Evolutionary conservation across 1,140 invertebrate genomes (phyloP), one percentile per base, ranked within the genome.

Genomic region (Cyclina sinensis): DNA sequence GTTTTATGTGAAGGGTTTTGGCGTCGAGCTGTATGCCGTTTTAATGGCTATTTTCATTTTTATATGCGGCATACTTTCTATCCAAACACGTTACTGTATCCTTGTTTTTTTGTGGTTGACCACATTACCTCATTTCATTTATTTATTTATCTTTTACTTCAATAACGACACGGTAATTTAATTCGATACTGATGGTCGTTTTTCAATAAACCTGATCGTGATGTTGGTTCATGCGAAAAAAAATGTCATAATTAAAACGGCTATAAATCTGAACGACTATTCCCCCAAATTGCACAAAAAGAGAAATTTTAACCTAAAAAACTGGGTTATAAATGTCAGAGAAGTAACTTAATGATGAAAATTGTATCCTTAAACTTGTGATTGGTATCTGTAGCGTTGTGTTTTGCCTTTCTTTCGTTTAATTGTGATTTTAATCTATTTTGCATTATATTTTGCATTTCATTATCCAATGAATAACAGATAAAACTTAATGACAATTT

Each of bases 1-100:
- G 32, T 35, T 70, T 70, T 70, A 70, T 70, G 35, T 4, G 65
- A 37, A 37, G 7, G 21, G n/a, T 37, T 70, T 21, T 70, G 65
- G 65, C 65, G 65, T 27, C 65, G 16, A 70, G 12, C 37, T 70
- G 57, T 62, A 70, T 70, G 27, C 27, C 21, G 65, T 35, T 70
- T 62, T 70, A 70, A 70, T 70, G 65, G 65, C 59, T 65, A 65
- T 30, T 70, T 70, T 70, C 35, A 37, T 70, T 70, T 70, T 70
- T 70, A 70, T 70, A 70, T 27, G 35, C 32, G 65, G 16, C 65
- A 70, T 16, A 37, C 16, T 35, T 70, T 70, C 65, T 37, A 39
- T 62, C 57, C 24, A 1, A 11, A 62, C 24, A 62, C 24, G 57
- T 62, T 62, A 30, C 27, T 37, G 24, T 70, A 70, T 14, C n/a